Conservation (phyloP, 1,140 invertebrate species). For the Chlorops oryzae region DNA sequence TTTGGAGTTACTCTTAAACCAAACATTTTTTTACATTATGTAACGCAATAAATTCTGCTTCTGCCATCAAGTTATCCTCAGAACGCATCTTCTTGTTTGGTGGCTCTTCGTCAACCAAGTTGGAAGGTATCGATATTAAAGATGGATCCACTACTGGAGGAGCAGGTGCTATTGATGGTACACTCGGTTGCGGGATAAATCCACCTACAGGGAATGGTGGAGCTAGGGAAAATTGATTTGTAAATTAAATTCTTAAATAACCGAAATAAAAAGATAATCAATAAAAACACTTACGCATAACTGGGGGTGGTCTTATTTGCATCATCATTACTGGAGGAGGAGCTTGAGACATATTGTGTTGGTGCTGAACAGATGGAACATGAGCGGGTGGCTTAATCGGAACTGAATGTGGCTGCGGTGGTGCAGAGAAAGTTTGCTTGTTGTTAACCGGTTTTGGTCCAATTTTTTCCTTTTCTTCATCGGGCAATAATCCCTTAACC, state of each 20-base stretch:
- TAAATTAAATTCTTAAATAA: neutral
- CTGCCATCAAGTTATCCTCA: slow-evolving; percentile 88
- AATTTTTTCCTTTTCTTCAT: slow-evolving; percentile 91
- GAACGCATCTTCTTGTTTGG: slow-evolving; percentile 81
- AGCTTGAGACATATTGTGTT: slow-evolving; percentile 46
- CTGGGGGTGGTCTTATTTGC: slow-evolving; percentile 57
- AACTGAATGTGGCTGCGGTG: slow-evolving; percentile 23
- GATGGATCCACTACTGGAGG: slow-evolving; percentile 41
- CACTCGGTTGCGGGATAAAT: slow-evolving; percentile 39
- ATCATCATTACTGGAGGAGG: slow-evolving; percentile 63
- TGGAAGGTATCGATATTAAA: slow-evolving; percentile 35
- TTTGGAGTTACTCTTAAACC: neutral
- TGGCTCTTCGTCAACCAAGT: slow-evolving; percentile 74
- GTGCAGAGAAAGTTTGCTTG: slow-evolving; percentile 33
- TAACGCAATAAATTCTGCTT: slow-evolving; percentile 54
- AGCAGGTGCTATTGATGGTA: slow-evolving; percentile 47
- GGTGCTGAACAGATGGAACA: slow-evolving; percentile 36
- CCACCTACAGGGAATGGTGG: slow-evolving; percentile 48
- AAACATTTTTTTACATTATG: slow-evolving; percentile 45
- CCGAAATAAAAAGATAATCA: neutral
- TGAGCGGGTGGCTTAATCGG: slow-evolving; percentile 48
- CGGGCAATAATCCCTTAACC: slow-evolving; percentile 84
- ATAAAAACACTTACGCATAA: slow-evolving; percentile 50
- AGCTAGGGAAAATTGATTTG: no score
- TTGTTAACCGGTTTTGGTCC: slow-evolving; percentile 68